Evolutionary conservation across 2,113 vertebrate species (phyloP).

Genomic region (Lathamus discolor): DNA sequence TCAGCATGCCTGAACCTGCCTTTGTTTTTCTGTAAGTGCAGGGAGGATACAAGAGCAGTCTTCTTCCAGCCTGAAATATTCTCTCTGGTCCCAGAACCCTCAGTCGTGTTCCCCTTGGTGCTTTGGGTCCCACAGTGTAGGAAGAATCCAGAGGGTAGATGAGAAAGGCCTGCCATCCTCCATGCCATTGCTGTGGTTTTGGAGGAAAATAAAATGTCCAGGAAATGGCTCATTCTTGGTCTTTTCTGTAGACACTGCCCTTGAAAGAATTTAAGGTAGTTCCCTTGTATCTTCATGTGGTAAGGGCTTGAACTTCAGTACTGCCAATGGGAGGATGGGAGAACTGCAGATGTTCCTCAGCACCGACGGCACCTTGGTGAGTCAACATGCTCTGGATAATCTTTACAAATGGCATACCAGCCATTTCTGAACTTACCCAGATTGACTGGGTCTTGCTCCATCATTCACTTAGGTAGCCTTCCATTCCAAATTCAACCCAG

Average conservation of each 20-base stretch:
- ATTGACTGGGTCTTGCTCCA: rapidly evolving
- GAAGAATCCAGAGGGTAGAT: background rate
- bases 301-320: background rate
- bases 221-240: background rate
- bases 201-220: rapidly evolving
- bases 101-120: rapidly evolving
- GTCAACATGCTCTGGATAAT: rapidly evolving
- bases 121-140: background rate
- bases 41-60: background rate
- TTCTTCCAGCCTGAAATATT: background rate
- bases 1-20: background rate
- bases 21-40: background rate
- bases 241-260: background rate
- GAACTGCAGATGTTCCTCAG: background rate
- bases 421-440: background rate
- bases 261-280: background rate
- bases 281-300: rapidly evolving
- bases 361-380: rapidly evolving
- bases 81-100: background rate
- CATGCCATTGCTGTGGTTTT: background rate
- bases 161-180: background rate
- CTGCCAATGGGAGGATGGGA: background rate
- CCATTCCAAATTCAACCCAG: background rate
- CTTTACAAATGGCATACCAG: background rate
- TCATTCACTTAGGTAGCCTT: rapidly evolving